Evolutionary conservation across 2,888 invertebrate genomes (phyloP), one percentile per base, ranked within the genome.

Genomic region (Flexamia atlantica): DNA sequence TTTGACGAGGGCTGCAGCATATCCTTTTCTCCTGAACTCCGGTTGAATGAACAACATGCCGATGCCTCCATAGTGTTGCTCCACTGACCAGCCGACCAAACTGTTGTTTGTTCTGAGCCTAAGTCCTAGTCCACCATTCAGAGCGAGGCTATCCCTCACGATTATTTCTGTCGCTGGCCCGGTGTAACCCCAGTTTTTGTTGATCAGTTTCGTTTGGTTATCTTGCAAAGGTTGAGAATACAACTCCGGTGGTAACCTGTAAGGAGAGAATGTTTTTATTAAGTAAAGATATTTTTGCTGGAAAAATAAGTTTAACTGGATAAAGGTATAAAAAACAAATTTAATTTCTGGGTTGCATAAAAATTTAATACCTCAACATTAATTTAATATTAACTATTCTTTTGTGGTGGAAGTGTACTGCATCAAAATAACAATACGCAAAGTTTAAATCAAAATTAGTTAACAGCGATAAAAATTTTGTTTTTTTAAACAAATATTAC

Each of bases 31-130:
- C 25, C 81, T 17, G 25, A 40, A 46, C 36, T 81, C 81, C 14
- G 64, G 46, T 9, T 36, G 28, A 4, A 81, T 40, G 46, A 36
- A 60, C 81, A 81, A 23, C 81, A 81, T 81, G 32, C 81, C 81
- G 12, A 81, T 81, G 4, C 68, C 81, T 12, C 81, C 81, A n/a
- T 46, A 81, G 40, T 81, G 81, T 46, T 81, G 81, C 46, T 81
- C 68, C 12, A 81, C 81, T 14, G 81, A 60, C 81, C 81, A 81
- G 9, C 81, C 81, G 3, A 46, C 30, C 14, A 68, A 42, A 40
- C 20, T 68, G n/a, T 68, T 28, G n/a, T 81, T 81, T 36, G 9
- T 36, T 81, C 81, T 25, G n/a, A 68, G 25, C 9, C 36, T 10
- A 10, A 81, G 20, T 14, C 81, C 81, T 0, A 81, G 25, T 0